Base-by-base conservation (phyloP, 2,797 vertebrate genomes). In the Anniella stebbinsi region DNA sequence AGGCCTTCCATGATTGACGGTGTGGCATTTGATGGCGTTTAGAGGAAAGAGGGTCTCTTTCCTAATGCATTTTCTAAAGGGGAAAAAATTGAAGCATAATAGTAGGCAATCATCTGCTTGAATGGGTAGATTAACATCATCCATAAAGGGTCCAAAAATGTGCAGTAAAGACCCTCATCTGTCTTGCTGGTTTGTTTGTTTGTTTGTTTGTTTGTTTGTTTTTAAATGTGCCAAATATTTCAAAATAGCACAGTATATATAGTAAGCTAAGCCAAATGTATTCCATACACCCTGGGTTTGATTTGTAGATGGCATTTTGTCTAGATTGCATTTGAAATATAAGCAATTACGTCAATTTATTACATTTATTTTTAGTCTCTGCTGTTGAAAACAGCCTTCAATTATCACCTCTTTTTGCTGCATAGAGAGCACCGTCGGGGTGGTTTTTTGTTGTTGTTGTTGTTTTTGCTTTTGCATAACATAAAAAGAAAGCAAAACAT, bases 251-350 rank as follows among this genome's bases (percentile, higher is more conserved):
- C 10, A 66, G 30, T 28, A 30, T 45, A n/a, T 83, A 66, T 86
- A 76, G 89, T 91, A 92, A 91, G 57, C 81, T 93, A 87, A 85
- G 80, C 77, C 73, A 54, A 80, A 1, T 77, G 73, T 81, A 78
- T 60, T 73, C 80, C 76, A 83, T 89, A 73, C 69, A 33, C 30
- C 87, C 93, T 78, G 90, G 76, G 84, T 89, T 95, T 88, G 67
- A 91, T 95, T 93, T 77, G 66, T 10, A 93, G 90, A 88, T 92
- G 93, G 28, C 86, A 41, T 89, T 91, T 82, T 85, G 4, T 45
- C 92, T 76, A 91, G 45, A 91, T 91, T 90, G n/a, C 30, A 90
- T 91, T 89, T 6, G 36, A 94, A 87, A 57, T 67, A 91, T 76
- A 80, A 89, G 51, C 45, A 93, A 91, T 91, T 86, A 93, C 92